Evolutionary conservation across 2,888 invertebrate genomes (phyloP).

Genomic region (Nomada lathburiana): DNA sequence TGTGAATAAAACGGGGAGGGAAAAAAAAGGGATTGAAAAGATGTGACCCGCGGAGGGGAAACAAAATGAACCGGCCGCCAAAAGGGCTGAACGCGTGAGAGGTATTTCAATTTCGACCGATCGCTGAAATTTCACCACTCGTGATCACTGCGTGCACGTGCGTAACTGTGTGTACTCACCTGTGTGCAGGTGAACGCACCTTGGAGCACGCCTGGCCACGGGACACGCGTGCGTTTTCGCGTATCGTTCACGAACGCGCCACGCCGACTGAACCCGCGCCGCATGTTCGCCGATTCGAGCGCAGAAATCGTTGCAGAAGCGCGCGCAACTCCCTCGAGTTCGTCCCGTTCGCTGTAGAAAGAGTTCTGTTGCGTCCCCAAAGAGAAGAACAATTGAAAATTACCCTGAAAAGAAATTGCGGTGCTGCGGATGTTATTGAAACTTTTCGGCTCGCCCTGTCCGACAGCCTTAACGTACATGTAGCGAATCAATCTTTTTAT

Average conservation of each 20-base stretch:
- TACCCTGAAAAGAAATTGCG: too few species aligned
- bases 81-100: neutral
- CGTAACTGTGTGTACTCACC: conserved; percentile 55
- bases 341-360: neutral
- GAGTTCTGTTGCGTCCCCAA: conserved; percentile 1
- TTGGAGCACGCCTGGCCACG: conserved; percentile 40
- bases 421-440: too few species aligned
- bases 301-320: conserved; percentile 70
- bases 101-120: neutral
- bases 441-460: too few species aligned
- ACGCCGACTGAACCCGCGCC: conserved; percentile 73
- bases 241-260: conserved; percentile 70
- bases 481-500: too few species aligned
- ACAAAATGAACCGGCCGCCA: too few species aligned
- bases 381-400: neutral
- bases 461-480: too few species aligned
- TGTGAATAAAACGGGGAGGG: too few species aligned
- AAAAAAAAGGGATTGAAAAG: too few species aligned
- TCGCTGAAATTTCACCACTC: conserved; percentile 3
- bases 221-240: conserved; percentile 21
- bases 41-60: too few species aligned
- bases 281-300: conserved; percentile 68
- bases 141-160: conserved; percentile 18
- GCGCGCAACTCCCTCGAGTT: conserved; percentile 69
- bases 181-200: conserved; percentile 47